Base-by-base conservation (phyloP, 2,113 vertebrate species). In the Hystrix brachyura region DNA sequence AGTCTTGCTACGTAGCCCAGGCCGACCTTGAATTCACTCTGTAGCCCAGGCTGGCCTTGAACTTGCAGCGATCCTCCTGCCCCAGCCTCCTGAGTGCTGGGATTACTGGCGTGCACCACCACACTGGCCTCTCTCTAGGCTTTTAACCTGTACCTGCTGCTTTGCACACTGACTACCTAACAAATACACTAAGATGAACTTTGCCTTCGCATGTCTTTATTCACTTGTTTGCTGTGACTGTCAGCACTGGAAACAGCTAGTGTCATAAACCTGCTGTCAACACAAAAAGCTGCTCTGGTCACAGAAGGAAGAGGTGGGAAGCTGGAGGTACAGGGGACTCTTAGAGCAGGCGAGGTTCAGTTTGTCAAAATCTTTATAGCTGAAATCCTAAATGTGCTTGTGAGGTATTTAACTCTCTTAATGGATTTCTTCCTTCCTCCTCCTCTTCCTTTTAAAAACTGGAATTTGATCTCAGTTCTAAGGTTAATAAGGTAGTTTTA, bases 401-500 rank as follows among this genome's bases (percentile, higher is more conserved):
- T 7, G n/a, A 91, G 62, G 21, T 69, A 60, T 46, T 60, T 94
- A 32, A 81, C 10, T 84, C 59, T 83, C 74, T 83, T n/a, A 81
- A 57, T 82, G 21, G 32, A 62, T 96, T 71, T n/a, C 21, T n/a
- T 86, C n/a, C n/a, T n/a, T n/a, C n/a, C n/a, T n/a, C n/a, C n/a
- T n/a, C n/a, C n/a, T 2, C 46, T 72, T 79, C 18, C 5, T 74
- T 92, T 48, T 34, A 62, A 85, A 46, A 53, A 38, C 32, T 71
- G 34, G 32, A 78, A 88, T 90, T 64, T 82, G 74, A 71, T 65
- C 27, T 87, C 14, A 67, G 79, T 82, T 87, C 15, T 64, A 87
- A 95, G 67, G 53, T 85, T 91, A 94, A 94, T 57, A 82, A 79
- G 83, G 38, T 76, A 4, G 14, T 86, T 90, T 57, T 81, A 62